Evolutionary conservation across 2,888 invertebrate genomes (phyloP), one percentile per base, ranked within the genome.

Genomic region (Polydrusus pterygomalis): DNA sequence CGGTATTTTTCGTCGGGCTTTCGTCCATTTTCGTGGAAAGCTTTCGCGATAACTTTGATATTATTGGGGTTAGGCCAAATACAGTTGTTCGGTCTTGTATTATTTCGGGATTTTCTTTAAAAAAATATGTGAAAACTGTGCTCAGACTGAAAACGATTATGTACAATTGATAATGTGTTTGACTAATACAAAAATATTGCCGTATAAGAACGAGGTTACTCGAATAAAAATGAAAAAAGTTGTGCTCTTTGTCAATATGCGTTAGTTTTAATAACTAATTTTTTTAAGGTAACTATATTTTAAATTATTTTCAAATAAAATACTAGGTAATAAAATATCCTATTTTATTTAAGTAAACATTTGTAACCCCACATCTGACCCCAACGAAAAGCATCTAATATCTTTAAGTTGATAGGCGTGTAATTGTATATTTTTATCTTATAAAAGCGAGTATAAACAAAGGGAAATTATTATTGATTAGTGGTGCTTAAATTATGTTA

Each of bases 1-100:
- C 68, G 68, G 54, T 10, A n/a, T 25, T 40, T 15, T 40, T 68
- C 68, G 68, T 8, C 54, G 30, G 13, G 15, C 56, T 51, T 20
- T 68, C 68, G 68, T 56, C 9, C 9, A n/a, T 43, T 40, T 56
- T 54, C 68, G 68, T 51, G 13, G 30, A 17, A 56, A 20, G 68
- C 68, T 68, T 43, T 68, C 56, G 68, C 68, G 68, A 68, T 54
- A 68, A 68, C 68, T 68, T 60, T 68, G 54, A 51, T 54, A 56
- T 68, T 68, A 67, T 68, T 54, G 68, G 68, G 68, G 68, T 68
- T 68, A 68, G 68, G 68, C 68, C 68, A 51, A 68, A 51, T 40
- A 68, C 56, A 25, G 43, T 40, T 43, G 54, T 40, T 40, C 56
- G 20, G 38, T 38, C 25, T 38, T 38, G 25, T 13, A 60, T 60